phyloP scores from a whole-genome alignment of 2,113 vertebrate genomes.

The Malurus cyaneus region DNA sequence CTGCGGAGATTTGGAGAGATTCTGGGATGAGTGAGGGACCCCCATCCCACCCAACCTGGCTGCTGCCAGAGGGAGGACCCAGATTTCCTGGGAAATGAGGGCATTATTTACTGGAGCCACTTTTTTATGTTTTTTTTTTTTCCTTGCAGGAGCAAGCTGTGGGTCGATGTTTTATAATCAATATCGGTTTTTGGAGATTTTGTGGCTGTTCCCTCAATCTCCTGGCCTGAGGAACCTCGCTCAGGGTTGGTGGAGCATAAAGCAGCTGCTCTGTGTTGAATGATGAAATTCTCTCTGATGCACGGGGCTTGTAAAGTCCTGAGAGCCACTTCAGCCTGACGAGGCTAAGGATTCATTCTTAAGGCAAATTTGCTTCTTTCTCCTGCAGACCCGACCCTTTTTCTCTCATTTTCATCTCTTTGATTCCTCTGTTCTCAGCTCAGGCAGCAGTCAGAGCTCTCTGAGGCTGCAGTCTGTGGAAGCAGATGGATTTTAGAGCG shows the following conservation, averaged over 20 bases:
- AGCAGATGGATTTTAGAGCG: neutral
- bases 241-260: neutral
- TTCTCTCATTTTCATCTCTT: neutral
- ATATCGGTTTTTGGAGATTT: neutral
- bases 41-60: neutral
- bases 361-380: neutral
- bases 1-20: neutral
- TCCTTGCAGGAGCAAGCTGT: neutral
- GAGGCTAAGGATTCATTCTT: neutral
- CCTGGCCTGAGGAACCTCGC: neutral
- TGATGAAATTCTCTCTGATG: neutral
- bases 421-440: neutral
- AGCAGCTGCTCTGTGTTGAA: neutral
- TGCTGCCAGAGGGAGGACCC: neutral
- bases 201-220: neutral
- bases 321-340: neutral
- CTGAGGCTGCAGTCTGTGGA: neutral
- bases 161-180: neutral
- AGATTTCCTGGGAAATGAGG: neutral
- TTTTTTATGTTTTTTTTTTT: neutral
- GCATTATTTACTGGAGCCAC: neutral
- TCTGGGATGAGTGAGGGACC: neutral
- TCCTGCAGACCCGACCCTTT: neutral
- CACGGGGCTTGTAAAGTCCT: neutral
- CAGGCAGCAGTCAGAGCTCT: neutral